A percentile compares a stretch with the other conserved stretches of the same genome.
These are phyloP conservation scores for Spialia ferax DNA, from an alignment of 2,888 invertebrate genomes.

Conservation along the genomic window DNA sequence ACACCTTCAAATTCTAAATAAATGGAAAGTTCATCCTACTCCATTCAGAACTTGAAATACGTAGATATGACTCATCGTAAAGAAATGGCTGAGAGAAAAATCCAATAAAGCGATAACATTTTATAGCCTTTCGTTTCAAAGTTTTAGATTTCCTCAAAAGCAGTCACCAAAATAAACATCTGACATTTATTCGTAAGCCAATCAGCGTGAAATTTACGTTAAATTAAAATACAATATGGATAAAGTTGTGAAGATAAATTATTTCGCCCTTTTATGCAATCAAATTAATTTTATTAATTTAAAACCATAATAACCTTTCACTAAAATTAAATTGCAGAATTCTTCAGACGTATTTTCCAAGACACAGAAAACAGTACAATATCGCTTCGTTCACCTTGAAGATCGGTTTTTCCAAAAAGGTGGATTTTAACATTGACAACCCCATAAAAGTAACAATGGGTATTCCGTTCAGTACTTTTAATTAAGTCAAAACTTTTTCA, in stretches of 20 bases:
- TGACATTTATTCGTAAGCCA: too few species aligned
- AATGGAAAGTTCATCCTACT: too few species aligned
- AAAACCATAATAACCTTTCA: not conserved
- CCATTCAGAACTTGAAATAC: too few species aligned
- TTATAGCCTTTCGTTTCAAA: too few species aligned
- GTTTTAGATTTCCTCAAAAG: too few species aligned
- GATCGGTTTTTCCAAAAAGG: not conserved
- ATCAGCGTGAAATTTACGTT: too few species aligned
- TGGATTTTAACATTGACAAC: not conserved
- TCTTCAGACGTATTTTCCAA: not conserved
- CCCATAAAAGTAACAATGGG: slow-evolving; percentile 4
- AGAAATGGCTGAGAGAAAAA: too few species aligned
- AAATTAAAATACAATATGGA: not conserved
- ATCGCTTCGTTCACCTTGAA: not conserved
- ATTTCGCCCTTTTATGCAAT: not conserved
- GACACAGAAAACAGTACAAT: not conserved
- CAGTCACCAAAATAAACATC: too few species aligned
- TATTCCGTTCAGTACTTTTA: not conserved
- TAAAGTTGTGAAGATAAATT: not conserved
- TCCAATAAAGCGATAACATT: too few species aligned
- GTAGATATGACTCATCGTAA: too few species aligned
- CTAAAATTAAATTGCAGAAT: not conserved
- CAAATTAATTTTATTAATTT: too few species aligned
- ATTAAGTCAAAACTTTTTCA: not conserved
- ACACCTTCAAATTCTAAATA: too few species aligned